These are phyloP conservation scores for Odiellus spinosus DNA, from an alignment of 2,888 invertebrate genomes.

Conservation along the genomic window DNA sequence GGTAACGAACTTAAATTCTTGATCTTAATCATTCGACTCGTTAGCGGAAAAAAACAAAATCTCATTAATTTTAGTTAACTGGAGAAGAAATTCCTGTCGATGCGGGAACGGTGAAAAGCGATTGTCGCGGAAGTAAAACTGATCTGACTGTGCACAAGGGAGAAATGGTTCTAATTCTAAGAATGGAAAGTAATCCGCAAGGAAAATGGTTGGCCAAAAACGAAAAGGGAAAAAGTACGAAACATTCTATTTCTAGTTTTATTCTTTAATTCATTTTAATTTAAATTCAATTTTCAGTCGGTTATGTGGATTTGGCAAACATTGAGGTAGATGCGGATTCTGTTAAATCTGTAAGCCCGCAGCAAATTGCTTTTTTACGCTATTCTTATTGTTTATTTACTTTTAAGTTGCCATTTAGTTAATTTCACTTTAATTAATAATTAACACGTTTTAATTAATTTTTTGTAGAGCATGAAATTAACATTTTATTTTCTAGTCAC, in stretches of 20 bases:
- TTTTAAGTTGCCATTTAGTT: no score
- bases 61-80: conserved; percentile 3
- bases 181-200: conserved; percentile 15
- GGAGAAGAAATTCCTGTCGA: conserved; percentile 14
- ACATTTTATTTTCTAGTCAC: not conserved
- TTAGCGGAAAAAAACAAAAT: not conserved
- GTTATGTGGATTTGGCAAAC: conserved; percentile 20
- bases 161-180: conserved; percentile 10
- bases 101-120: conserved; percentile 11
- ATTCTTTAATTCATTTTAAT: no score
- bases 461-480: not conserved
- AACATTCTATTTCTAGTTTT: not conserved
- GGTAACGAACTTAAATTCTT: no score
- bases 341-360: conserved; percentile 20
- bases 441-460: not conserved
- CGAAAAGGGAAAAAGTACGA: conserved; percentile 11
- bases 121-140: conserved; percentile 5
- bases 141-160: conserved; percentile 11
- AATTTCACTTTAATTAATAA: not conserved
- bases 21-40: not conserved
- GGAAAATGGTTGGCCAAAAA: conserved; percentile 14
- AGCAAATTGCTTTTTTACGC: not conserved
- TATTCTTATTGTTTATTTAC: not conserved
- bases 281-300: conserved; percentile 20
- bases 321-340: conserved; percentile 20